A percentile compares a stretch with the other conserved stretches of the same genome.
Conservation (phyloP, 2,888 invertebrate genomes). For the Drosophila nigricruria region DNA sequence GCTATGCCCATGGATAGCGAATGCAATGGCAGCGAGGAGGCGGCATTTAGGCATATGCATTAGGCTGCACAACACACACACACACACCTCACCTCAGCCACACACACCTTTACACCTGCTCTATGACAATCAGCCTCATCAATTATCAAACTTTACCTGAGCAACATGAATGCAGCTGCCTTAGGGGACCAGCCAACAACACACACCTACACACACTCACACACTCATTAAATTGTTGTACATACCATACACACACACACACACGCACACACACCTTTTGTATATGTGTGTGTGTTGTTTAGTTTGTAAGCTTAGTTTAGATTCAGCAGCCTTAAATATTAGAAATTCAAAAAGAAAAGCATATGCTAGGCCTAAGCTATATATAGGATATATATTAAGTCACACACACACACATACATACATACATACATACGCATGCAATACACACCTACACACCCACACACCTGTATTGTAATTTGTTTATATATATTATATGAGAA, state of each 20-base stretch:
- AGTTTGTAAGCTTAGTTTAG: constrained; percentile 11
- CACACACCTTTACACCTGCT: constrained; percentile 14
- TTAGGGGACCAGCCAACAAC: constrained; percentile 55
- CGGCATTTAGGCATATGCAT: constrained; percentile 67
- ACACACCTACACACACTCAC: constrained; percentile 9
- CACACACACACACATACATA: constrained; percentile 27
- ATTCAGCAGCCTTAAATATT: constrained; percentile 33
- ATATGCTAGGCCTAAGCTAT: constrained; percentile 27
- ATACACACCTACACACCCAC: constrained; percentile 24
- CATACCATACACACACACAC: constrained; percentile 24
- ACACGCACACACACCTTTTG: constrained; percentile 21
- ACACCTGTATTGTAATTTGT: constrained; percentile 32
- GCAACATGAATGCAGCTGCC: constrained; percentile 50
- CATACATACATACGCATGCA: constrained; percentile 22
- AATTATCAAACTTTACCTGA: constrained; percentile 54
- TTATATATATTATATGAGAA: constrained; percentile 18
- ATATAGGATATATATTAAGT: constrained; percentile 24
- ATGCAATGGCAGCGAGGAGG: constrained; percentile 44
- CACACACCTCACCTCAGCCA: constrained; percentile 18
- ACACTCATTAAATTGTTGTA: constrained; percentile 17
- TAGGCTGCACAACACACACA: constrained; percentile 45
- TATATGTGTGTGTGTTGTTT: constrained; percentile 23
- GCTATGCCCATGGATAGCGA: constrained; percentile 59
- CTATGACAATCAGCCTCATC: constrained; percentile 22
- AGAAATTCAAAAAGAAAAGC: constrained; percentile 13